A percentile compares a stretch with the other conserved stretches of the same genome.
These are phyloP conservation scores for Dione juno DNA, from an alignment of 2,888 invertebrate species.

Conservation along the genomic window DNA sequence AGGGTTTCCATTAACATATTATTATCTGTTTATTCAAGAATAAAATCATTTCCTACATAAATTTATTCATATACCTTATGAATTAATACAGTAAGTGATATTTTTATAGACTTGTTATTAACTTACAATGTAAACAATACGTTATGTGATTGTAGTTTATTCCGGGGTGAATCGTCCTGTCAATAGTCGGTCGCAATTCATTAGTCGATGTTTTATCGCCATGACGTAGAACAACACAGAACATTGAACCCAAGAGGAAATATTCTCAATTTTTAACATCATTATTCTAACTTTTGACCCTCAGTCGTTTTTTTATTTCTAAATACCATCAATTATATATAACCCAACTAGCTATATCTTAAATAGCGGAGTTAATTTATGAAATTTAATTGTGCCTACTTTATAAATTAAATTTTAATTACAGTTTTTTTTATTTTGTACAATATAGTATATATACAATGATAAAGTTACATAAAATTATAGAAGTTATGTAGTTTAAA, in stretches of 20 bases:
- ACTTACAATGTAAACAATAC: conserved; percentile 24
- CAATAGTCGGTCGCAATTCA: conserved; percentile 74
- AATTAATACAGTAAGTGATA: neutral
- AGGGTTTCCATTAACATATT: neutral
- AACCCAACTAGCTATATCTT: neutral
- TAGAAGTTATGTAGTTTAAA: too few species aligned
- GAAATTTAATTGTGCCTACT: too few species aligned
- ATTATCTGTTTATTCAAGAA: neutral
- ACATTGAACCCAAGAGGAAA: conserved; percentile 81
- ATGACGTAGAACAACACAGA: conserved; percentile 69
- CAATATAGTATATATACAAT: too few species aligned
- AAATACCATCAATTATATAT: neutral
- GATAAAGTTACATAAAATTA: too few species aligned
- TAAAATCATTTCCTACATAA: neutral
- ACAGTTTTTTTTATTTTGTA: too few species aligned
- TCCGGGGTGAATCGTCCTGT: conserved; percentile 74
- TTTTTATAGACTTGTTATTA: conserved; percentile 19
- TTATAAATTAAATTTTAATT: too few species aligned
- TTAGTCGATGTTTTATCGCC: conserved; percentile 74
- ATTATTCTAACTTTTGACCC: conserved; percentile 37
- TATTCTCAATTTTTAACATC: conserved; percentile 69
- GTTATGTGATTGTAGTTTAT: conserved; percentile 46
- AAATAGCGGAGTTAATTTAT: too few species aligned
- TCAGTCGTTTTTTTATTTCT: neutral
- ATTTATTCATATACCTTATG: neutral